Base-by-base conservation (phyloP, 2,113 vertebrate genomes). In the Sinocyclocheilus anshuiensis region DNA sequence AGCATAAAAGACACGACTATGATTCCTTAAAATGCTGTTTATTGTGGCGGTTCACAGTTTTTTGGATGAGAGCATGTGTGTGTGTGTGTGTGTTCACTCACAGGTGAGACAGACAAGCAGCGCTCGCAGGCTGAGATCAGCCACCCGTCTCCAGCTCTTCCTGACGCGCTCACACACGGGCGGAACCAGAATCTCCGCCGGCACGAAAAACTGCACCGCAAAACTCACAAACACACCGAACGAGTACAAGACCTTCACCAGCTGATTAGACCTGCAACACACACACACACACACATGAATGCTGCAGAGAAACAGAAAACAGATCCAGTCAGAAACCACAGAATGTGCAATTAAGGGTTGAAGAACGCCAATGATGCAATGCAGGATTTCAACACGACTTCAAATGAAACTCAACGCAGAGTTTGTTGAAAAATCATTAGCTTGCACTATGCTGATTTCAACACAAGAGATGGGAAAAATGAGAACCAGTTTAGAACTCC, bases 221-320 rank as follows among this genome's bases (percentile, higher is more conserved):
- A 96, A 97, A 3, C 96, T 97, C 92, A 97, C 95, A 91, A 96
- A 97, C 90, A 97, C 96, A 45, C 97, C 97, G 84, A 97, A 96
- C 48, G 96, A 97, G 92, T 97, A 97, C 0, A 97, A 94, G 69
- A 97, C 92, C 93, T 97, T 97, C 87, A 97, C 97, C 85, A 94
- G 91, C 67, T 96, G 96, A 92, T 97, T 97, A 12, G 96, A 92
- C 96, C 97, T 97, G 94, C 91, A 87, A 48, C 33, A 87, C 48
- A 50, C 59, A 86, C 33, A 50, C 59, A 86, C 33, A 81, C 20
- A 87, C 74, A 71, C 50, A 67, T 18, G 61, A 45, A 42, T 53
- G 29, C 45, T 24, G 85, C 69, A 77, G 39, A 77, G n/a, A 53
- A 13, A 83, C 3, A 8, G 20, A 10, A 22, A 61, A 61, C 57